Evolutionary conservation across 35 echinoderm and acorn worm species (phyloP), one percentile per base, ranked within the genome.

Genomic region (Ophiothrix spiculata): DNA sequence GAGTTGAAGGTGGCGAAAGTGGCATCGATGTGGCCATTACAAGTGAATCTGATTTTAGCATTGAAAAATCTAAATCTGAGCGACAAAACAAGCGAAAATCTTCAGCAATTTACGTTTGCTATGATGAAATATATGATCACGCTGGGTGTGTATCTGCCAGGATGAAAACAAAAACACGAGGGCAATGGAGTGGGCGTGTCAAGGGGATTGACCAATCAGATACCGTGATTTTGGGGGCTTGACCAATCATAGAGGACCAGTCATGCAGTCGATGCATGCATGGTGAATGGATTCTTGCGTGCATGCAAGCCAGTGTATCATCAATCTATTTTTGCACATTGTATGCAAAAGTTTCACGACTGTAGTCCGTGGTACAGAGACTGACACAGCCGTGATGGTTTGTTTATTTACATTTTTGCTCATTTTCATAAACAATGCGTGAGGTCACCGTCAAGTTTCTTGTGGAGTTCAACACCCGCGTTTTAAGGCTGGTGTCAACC

Each of bases 131-230:
- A 37, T 1, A 54, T 84, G 81, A 84, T 84, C 73, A 90, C 78
- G 79, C 79, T 36, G 77, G 78, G 87, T 80, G 78, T 89, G 87
- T 82, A 37, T 81, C 76, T 23, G 77, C 77, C 86, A 88, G 36
- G 36, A 79, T 79, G 77, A 79, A 83, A 56, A 76, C 37, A 64
- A 64, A 86, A 39, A 39, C 84, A 86, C 39, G 84, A 74, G 64
- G 84, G 81, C 84, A 40, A 38, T 69, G 87, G 74, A 39, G 81
- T 45, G 76, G 88, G 88, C 88, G 88, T 41, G 93, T 95, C 88
- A 91, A 80, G 88, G 93, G 93, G 60, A 81, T 95, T 75, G 93
- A 95, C 93, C 89, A 95, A 95, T 95, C 80, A 88, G n/a, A 81
- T 3, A 35, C 32, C 45, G 37, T 15, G 19, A 75, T 75, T 36